phyloP scores from a whole-genome alignment of 2,113 vertebrate species.

The Polypterus senegalus region DNA sequence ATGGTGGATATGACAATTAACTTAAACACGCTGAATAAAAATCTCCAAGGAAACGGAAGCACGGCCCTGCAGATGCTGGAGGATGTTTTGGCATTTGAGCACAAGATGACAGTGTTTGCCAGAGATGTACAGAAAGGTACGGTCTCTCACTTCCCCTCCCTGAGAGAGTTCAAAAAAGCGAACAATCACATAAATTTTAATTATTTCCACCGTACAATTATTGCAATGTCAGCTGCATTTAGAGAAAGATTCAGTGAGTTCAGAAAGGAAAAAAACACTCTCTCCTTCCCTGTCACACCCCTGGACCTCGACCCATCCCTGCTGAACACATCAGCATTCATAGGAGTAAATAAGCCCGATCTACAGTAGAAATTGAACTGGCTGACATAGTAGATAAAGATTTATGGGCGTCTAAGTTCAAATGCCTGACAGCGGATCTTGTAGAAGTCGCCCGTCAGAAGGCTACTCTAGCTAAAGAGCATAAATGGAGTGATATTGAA shows the following conservation, averaged over 20 bases:
- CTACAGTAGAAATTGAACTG: slow-evolving; percentile 28
- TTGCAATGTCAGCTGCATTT: slow-evolving; percentile 21
- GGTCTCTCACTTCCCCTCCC: slow-evolving; percentile 24
- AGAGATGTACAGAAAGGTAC: slow-evolving; percentile 23
- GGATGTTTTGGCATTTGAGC: slow-evolving; percentile 21
- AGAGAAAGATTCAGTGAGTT: slow-evolving; percentile 21
- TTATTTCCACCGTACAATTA: slow-evolving; percentile 17
- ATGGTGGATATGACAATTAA: slow-evolving; percentile 29
- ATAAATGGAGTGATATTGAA: slow-evolving; percentile 20
- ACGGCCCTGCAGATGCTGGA: slow-evolving; percentile 25
- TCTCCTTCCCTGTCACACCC: slow-evolving; percentile 19
- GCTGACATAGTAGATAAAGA: slow-evolving; percentile 21
- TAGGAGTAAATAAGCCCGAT: slow-evolving; percentile 15
- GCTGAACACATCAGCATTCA: slow-evolving; percentile 13
- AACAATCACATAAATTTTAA: slow-evolving; percentile 19
- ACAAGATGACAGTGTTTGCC: slow-evolving; percentile 15
- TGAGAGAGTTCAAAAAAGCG: slow-evolving; percentile 25
- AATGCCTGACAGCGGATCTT: slow-evolving; percentile 9
- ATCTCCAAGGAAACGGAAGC: slow-evolving; percentile 22
- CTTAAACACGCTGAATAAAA: slow-evolving; percentile 20
- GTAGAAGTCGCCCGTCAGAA: slow-evolving; percentile 24
- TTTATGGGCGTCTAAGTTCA: slow-evolving; percentile 21
- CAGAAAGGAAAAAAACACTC: slow-evolving; percentile 22
- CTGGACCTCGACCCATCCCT: slow-evolving; percentile 3
- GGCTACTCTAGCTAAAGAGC: slow-evolving; percentile 4